These are phyloP conservation scores for Thalassaphorura encarpata DNA, from an alignment of 1,140 invertebrate genomes.

Conservation along the genomic window DNA sequence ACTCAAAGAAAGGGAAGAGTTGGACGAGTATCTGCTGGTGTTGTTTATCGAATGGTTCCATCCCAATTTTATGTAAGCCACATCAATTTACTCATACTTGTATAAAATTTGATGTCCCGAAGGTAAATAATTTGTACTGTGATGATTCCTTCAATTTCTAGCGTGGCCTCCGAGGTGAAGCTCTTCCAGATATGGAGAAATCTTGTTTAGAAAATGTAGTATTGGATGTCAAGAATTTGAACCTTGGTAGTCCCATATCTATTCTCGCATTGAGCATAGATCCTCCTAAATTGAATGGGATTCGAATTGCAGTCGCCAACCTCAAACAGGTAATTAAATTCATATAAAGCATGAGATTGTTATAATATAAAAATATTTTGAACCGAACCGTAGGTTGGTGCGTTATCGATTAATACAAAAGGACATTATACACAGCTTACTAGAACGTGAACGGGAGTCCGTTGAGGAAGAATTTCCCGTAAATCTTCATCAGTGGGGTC, in stretches of 20 bases:
- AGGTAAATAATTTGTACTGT: neutral
- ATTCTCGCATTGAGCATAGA: conserved; percentile 74
- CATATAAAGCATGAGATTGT: neutral
- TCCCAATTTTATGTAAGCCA: conserved; percentile 56
- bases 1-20: conserved; percentile 80
- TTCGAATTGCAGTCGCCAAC: conserved; percentile 64
- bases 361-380: neutral
- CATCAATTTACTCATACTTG: too few species aligned
- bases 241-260: conserved; percentile 71
- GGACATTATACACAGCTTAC: conserved; percentile 42
- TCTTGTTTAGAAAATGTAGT: conserved; percentile 73
- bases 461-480: too few species aligned
- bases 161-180: conserved; percentile 43
- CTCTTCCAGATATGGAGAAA: conserved; percentile 63
- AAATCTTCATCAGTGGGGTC: too few species aligned
- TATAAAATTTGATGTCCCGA: too few species aligned
- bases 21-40: conserved; percentile 71
- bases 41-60: conserved; percentile 75
- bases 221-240: conserved; percentile 69
- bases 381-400: conserved; percentile 39
- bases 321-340: conserved; percentile 64
- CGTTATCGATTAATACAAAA: conserved; percentile 46
- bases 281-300: conserved; percentile 72
- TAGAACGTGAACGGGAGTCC: too few species aligned
- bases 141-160: neutral